Evolutionary conservation across 2,888 invertebrate genomes (phyloP).

Genomic region (Rotaria socialis): DNA sequence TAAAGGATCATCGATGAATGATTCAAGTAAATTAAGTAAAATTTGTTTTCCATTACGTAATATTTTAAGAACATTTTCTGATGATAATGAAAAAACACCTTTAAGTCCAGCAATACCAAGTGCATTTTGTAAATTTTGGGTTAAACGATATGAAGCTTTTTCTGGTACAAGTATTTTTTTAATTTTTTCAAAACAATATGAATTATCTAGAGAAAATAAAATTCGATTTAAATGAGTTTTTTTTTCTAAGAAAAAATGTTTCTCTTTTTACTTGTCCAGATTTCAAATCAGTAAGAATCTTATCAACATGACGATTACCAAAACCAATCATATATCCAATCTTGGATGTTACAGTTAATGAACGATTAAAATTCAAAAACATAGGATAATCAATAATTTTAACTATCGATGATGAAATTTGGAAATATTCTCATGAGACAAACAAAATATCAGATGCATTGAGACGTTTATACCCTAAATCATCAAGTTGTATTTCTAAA

Average conservation of each 20-base stretch:
- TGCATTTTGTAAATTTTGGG: too few species aligned
- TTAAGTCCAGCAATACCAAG: slow-evolving; percentile 90
- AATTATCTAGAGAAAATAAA: slow-evolving; percentile 65
- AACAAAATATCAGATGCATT: too few species aligned
- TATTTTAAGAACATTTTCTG: slow-evolving; percentile 81
- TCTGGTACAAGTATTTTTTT: slow-evolving; percentile 91
- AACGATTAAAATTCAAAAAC: slow-evolving; percentile 47
- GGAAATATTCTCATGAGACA: too few species aligned
- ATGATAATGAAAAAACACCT: slow-evolving; percentile 74
- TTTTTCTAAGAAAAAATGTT: too few species aligned
- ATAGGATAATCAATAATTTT: too few species aligned
- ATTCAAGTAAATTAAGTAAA: slow-evolving; percentile 82
- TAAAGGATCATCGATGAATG: slow-evolving; percentile 93
- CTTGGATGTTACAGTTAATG: slow-evolving; percentile 72
- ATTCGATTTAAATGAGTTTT: too few species aligned
- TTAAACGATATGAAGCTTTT: slow-evolving; percentile 92
- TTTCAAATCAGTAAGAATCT: slow-evolving; percentile 85
- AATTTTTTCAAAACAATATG: slow-evolving; percentile 98
- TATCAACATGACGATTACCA: slow-evolving; percentile 95
- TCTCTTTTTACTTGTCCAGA: slow-evolving; percentile 81
- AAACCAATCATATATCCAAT: slow-evolving; percentile 86
- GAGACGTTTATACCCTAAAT: too few species aligned
- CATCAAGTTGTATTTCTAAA: too few species aligned
- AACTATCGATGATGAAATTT: too few species aligned
- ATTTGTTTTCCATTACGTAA: slow-evolving; percentile 88